phyloP scores from a whole-genome alignment of 2,888 invertebrate genomes.

The Yponomeuta malinellus region DNA sequence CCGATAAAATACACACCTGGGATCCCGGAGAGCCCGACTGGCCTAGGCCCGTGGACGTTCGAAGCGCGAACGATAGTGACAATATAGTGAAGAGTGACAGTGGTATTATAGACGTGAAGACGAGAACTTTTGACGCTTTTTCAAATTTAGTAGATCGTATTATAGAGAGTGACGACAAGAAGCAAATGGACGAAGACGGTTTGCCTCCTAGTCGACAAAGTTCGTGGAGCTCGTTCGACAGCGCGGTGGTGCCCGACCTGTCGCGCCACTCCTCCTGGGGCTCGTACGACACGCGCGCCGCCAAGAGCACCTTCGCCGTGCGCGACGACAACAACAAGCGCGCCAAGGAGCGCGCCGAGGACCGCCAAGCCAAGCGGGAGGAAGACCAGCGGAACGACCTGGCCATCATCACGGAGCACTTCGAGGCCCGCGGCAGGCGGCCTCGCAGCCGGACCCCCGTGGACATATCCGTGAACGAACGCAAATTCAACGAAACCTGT shows the following conservation, averaged over 20 bases:
- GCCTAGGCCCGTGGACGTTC: slow-evolving; percentile 18
- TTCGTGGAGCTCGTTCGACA: slow-evolving; percentile 87
- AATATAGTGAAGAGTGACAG: slow-evolving; percentile 71
- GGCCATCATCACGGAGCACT: slow-evolving; percentile 56
- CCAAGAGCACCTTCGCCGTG: slow-evolving; percentile 18
- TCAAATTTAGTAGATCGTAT: slow-evolving; percentile 82
- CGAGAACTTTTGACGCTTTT: slow-evolving; percentile 78
- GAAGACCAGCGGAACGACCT: slow-evolving; percentile 50
- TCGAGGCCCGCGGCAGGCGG: slow-evolving; percentile 30
- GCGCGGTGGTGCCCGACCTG: slow-evolving; percentile 83
- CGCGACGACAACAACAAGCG: slow-evolving; percentile 20
- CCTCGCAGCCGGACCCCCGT: slow-evolving; percentile 24
- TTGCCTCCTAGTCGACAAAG: slow-evolving; percentile 24
- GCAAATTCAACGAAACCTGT: slow-evolving; percentile 72
- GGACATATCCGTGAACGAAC: slow-evolving; percentile 54
- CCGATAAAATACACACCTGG: slow-evolving; percentile 79
- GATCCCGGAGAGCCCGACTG: slow-evolving; percentile 77
- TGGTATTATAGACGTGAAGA: slow-evolving; percentile 64
- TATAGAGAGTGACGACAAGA: slow-evolving; percentile 73
- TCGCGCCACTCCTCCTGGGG: slow-evolving; percentile 90
- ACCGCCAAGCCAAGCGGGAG: slow-evolving; percentile 36
- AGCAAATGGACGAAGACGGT: slow-evolving; percentile 1
- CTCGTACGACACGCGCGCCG: slow-evolving; percentile 79
- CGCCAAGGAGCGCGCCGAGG: slow-evolving; percentile 25
- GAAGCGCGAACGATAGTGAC: slow-evolving; percentile 43